Evolutionary conservation across 53 echinoderm and acorn worm genomes (phyloP), one percentile per base, ranked within the genome.

Genomic region (Hippasteria phrygiana): DNA sequence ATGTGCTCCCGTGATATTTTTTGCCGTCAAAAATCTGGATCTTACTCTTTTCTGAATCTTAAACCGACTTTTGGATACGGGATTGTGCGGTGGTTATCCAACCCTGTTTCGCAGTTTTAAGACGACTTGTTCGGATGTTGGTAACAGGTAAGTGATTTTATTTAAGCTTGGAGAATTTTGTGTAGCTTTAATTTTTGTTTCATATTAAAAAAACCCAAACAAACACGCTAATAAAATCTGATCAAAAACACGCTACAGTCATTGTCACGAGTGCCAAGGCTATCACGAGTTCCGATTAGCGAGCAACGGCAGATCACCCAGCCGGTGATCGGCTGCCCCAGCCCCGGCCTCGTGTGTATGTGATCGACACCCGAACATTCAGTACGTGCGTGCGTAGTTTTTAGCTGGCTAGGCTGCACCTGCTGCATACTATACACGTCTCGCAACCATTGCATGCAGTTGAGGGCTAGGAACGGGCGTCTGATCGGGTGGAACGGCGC

Each of bases 1-100:
- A 26, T 59, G 26, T 2, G 20, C 59, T 78, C 78, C 78, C 55
- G 56, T 78, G 37, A 48, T 50, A 34, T 77, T 53, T 77, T 54
- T 56, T 59, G 59, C 59, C 55, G 81, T 71, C 69, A 70, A 51
- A 50, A 84, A 85, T 28, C 50, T 75, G 75, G 75, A 50, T 48
- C 75, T 47, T 75, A 75, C 50, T 48, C 28, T 42, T 42, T 40
- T 73, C 24, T 26, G 14, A 7, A 12, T 73, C 43, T 16, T 16
- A 70, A 9, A 9, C 62, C 29, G 62, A 62, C 62, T 62, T 62
- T 66, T 24, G 59, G 22, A 59, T 24, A 24, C 26, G 26, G 59
- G 59, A 59, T 59, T 59, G n/a, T 59, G 59, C 59, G 20, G 59
- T 59, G 8, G 22, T 59, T n/a, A 22, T 59, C n/a, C 7, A 1